Conservation (phyloP, 2,113 vertebrate species). For the Neodon shergylaensis region DNA sequence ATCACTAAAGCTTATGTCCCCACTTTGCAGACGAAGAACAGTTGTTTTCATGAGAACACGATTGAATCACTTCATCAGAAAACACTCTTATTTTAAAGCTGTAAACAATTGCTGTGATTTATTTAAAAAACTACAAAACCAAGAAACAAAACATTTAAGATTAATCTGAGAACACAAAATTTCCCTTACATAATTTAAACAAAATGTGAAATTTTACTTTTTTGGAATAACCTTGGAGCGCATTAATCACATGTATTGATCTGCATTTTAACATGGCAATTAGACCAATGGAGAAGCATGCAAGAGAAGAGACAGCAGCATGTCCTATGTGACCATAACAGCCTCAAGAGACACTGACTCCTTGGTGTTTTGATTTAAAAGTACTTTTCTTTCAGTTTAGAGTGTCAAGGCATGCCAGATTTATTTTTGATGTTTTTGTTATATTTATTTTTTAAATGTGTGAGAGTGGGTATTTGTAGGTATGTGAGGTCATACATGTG, state of each 20-base stretch:
- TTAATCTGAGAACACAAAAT: not conserved
- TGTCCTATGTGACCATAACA: not conserved
- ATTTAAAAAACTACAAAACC: no score
- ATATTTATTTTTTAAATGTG: not conserved
- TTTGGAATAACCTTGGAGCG: not conserved
- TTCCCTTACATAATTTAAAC: not conserved
- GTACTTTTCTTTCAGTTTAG: rapidly evolving
- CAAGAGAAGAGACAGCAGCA: not conserved
- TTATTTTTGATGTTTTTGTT: not conserved
- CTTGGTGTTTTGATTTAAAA: not conserved
- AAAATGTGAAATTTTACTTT: not conserved
- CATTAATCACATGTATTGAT: not conserved
- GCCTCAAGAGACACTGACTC: not conserved
- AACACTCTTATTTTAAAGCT: not conserved
- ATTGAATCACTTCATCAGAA: not conserved
- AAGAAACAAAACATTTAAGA: not conserved
- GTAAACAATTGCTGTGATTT: not conserved
- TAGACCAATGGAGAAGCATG: not conserved
- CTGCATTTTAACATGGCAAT: not conserved
- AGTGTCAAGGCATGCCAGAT: not conserved
- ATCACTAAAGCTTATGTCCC: not conserved
- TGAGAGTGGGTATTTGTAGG: no score
- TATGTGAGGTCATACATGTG: not conserved
- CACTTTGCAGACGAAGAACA: no score
- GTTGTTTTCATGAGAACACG: not conserved